Base-by-base conservation (phyloP, 2,797 vertebrate genomes). In the Pempheris klunzingeri region DNA sequence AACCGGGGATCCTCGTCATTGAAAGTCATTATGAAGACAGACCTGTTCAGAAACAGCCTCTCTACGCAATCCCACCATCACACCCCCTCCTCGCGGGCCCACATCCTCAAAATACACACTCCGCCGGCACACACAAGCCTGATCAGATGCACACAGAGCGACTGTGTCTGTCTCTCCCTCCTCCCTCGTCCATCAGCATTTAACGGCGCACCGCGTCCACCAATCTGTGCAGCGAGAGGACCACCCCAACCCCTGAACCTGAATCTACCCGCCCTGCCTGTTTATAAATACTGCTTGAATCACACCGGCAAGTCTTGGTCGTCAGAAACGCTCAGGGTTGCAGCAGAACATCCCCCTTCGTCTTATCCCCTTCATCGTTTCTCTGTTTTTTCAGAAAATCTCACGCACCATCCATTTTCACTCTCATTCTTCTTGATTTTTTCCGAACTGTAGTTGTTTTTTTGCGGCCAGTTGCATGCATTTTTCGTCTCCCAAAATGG, bases 401-500 rank as follows among this genome's bases (percentile, higher is more conserved):
- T 85, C 70, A 83, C 78, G 59, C 87, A 83, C 80, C 87, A 82
- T 81, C 82, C 87, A 91, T 92, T 74, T 74, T 49, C 80, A 78
- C 57, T n/a, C 61, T 39, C 79, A 71, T 43, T 54, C 39, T 38
- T 17, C 28, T 30, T 39, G 43, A 63, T 75, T 57, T 59, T 58
- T 52, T 50, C 82, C 81, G 69, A 84, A 74, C 84, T 90, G 84
- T 46, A 88, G 93, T 95, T 92, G 53, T 81, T 71, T 82, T 64
- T 85, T 81, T 77, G 89, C 88, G 91, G 92, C 93, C 92, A 94
- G 89, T 95, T 97, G 97, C 96, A 98, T 98, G 97, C 96, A 97
- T 97, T 98, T 95, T 96, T 94, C 96, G 95, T 96, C 97, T 96
- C 96, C 96, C 89, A 96, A 97, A 95, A 99, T 99, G 98, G 97